Evolutionary conservation across 2,888 invertebrate genomes (phyloP), one percentile per base, ranked within the genome.

Genomic region (Epinotia demarniana): DNA sequence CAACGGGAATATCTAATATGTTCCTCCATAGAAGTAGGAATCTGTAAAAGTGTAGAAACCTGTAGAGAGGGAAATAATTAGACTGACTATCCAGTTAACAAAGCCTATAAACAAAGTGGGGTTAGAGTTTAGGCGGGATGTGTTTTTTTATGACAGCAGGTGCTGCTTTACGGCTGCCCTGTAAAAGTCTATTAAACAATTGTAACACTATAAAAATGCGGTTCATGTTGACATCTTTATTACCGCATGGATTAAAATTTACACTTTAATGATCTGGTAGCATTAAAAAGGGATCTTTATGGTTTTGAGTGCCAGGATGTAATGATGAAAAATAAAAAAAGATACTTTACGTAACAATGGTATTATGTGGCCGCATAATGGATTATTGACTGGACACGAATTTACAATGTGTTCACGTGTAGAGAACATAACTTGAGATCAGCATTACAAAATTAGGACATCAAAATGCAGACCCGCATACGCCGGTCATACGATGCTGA

Each of bases 181-280:
- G 43, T 73, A 67, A 73, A 73, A 73, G 68, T 73, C 62, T 69
- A 73, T 73, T 69, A 73, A 73, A 73, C 73, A 62, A 69, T 74
- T 62, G 73, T 74, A 57, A 73, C 43, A 61, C 69, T 46, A 18
- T 74, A 74, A 74, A 73, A 74, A 63, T 16, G 62, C 12, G 63
- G 57, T 69, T 73, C 58, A 73, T 46, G 73, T 46, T 69, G 68
- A 69, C 73, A 57, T 57, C 23, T 74, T 74, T 69, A 74, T 61
- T 43, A 62, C 11, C 12, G 57, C 6, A 18, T 11, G 27, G 23
- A 63, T 63, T 19, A 63, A 74, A 69, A 57, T 63, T 63, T 43
- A 63, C 57, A 57, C 57, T 73, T 64, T 73, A 66, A 73, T 62
- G 33, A 49, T 58, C 57, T 66, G 33, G 46, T 64, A 33, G 58